phyloP scores from a whole-genome alignment of 2,113 vertebrate genomes.

The Ictalurus furcatus region DNA sequence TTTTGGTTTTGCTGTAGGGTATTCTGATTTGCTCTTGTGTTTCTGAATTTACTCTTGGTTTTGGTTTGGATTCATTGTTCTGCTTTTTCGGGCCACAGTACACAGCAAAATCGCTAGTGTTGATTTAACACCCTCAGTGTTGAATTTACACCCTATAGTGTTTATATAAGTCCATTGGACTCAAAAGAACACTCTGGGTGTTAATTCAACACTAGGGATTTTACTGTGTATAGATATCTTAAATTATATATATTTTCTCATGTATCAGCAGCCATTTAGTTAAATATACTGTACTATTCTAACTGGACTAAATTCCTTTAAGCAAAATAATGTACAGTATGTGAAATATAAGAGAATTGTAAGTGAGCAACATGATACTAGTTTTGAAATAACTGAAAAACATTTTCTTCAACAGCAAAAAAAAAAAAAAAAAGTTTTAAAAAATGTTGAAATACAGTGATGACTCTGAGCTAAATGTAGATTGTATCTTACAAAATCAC shows the following conservation, averaged over 20 bases:
- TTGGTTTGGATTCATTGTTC: background rate
- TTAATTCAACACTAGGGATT: too few relatives aligned
- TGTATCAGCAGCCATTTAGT: background rate
- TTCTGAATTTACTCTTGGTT: background rate
- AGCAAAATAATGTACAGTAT: background rate
- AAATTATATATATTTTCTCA: background rate
- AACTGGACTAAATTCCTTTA: background rate
- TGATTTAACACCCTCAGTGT: too few relatives aligned
- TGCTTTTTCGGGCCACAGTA: background rate
- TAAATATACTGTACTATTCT: background rate
- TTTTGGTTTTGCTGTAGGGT: background rate
- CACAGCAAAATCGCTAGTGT: too few relatives aligned
- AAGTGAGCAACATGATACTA: background rate
- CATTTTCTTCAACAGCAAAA: background rate
- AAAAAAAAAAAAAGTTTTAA: background rate
- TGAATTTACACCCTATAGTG: too few relatives aligned
- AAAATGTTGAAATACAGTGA: background rate
- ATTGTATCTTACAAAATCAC: slow-evolving; percentile 13
- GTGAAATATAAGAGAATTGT: background rate
- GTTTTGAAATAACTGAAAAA: background rate
- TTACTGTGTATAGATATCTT: background rate
- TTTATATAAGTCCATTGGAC: too few relatives aligned
- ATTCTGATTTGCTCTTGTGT: background rate
- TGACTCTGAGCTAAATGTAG: background rate
- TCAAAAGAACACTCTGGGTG: too few relatives aligned